Percentiles rank a stretch among this genome's conserved stretches.
Conservation (phyloP, 2,113 vertebrate genomes). For the Felis catus region DNA sequence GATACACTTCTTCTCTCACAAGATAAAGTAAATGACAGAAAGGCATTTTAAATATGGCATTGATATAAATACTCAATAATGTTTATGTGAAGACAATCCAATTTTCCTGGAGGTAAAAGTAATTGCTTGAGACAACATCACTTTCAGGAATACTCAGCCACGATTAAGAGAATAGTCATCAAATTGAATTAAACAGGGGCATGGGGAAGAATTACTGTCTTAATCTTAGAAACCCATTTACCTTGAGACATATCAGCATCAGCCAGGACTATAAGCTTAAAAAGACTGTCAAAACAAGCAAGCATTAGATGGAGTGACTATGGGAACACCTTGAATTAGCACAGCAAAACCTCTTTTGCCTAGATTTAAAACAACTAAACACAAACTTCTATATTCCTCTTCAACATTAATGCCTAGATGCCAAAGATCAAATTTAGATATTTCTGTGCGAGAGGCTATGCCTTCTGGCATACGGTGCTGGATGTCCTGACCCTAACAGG, state of each 20-base stretch:
- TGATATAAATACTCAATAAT: slow-evolving; percentile 39
- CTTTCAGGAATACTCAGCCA: slow-evolving; percentile 42
- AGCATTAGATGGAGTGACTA: background rate
- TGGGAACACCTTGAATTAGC: background rate
- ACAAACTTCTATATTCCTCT: background rate
- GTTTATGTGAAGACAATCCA: background rate
- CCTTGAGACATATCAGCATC: background rate
- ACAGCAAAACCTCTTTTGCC: background rate
- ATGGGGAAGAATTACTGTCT: background rate
- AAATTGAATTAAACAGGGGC: background rate
- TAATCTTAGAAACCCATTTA: slow-evolving; percentile 45
- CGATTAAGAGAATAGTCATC: background rate
- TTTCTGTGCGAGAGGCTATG: background rate
- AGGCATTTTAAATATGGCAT: background rate
- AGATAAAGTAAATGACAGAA: slow-evolving; percentile 32
- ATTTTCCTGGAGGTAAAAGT: slow-evolving; percentile 36
- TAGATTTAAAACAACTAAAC: slow-evolving; percentile 25
- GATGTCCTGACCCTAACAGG: background rate
- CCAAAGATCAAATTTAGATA: background rate
- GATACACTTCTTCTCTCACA: background rate
- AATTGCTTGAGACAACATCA: background rate
- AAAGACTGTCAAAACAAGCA: background rate
- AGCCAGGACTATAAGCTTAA: background rate
- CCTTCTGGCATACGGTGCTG: background rate
- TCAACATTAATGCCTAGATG: background rate